Evolutionary conservation across 2,797 vertebrate species (phyloP).

Genomic region (Pangasius mekongensis): DNA sequence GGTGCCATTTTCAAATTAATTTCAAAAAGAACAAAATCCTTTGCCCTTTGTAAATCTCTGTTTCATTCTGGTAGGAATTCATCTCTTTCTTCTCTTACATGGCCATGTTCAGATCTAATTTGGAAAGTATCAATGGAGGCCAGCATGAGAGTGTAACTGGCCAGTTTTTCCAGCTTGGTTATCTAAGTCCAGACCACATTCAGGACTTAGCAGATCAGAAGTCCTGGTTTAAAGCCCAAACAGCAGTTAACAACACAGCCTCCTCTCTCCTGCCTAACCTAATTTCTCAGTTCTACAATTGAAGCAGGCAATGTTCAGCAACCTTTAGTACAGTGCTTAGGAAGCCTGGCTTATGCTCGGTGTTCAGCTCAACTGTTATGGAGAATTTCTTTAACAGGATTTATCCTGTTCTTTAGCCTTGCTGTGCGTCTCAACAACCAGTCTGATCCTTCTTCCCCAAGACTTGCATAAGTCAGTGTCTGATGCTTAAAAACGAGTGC

Average conservation of each 20-base stretch:
- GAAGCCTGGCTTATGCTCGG: slow-evolving; percentile 33
- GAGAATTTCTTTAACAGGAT: slow-evolving; percentile 70
- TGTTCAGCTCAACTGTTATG: slow-evolving; percentile 58
- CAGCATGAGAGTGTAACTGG: background rate
- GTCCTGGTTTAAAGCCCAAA: background rate
- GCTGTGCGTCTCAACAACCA: slow-evolving; percentile 69
- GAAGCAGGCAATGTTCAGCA: slow-evolving; percentile 42
- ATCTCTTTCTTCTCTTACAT: background rate
- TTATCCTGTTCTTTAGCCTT: slow-evolving; percentile 64
- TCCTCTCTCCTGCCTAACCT: slow-evolving; percentile 55
- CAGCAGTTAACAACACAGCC: slow-evolving; percentile 56
- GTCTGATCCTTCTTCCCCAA: slow-evolving; percentile 65
- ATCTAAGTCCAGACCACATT: background rate
- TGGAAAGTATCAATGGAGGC: background rate
- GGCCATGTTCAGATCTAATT: background rate
- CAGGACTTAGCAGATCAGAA: background rate
- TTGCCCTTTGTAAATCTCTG: slow-evolving; percentile 13
- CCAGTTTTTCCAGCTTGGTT: background rate
- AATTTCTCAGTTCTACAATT: slow-evolving; percentile 43
- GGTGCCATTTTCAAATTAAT: slow-evolving; percentile 63
- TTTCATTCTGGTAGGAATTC: slow-evolving; percentile 10
- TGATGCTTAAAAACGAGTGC: slow-evolving; percentile 72
- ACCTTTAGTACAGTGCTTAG: slow-evolving; percentile 46
- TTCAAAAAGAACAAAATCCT: slow-evolving; percentile 46
- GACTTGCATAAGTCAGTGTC: slow-evolving; percentile 69